Evolutionary conservation across 2,888 invertebrate genomes (phyloP).

Genomic region (Melangyna quadrimaculata): DNA sequence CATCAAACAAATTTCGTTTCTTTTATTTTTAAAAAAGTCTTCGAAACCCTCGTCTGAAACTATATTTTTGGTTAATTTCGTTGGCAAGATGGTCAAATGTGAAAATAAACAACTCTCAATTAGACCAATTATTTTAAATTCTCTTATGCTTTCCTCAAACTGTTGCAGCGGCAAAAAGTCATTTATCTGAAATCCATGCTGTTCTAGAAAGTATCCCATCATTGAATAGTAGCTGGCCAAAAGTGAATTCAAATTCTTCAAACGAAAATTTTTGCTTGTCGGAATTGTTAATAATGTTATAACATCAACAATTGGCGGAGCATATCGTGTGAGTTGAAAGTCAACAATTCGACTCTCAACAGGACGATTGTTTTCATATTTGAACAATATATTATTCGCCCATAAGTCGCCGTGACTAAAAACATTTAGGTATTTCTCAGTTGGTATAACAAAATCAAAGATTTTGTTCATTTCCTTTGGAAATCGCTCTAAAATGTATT

Average conservation of each 20-base stretch:
- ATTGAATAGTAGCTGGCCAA: constrained; percentile 83
- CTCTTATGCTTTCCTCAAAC: constrained; percentile 79
- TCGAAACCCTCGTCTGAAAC: constrained; percentile 82
- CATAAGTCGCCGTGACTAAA: constrained; percentile 81
- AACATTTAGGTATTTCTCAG: constrained; percentile 79
- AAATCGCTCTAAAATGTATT: constrained; percentile 75
- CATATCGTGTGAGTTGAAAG: constrained; percentile 86
- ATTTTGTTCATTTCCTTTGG: constrained; percentile 74
- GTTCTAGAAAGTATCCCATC: constrained; percentile 80
- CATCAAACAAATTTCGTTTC: constrained; percentile 82
- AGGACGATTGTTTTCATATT: constrained; percentile 79
- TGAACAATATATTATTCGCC: constrained; percentile 81
- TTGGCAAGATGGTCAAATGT: constrained; percentile 83
- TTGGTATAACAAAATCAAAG: constrained; percentile 78
- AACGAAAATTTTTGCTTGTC: constrained; percentile 80
- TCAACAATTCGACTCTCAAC: constrained; percentile 86
- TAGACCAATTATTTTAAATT: constrained; percentile 83
- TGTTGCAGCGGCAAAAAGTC: constrained; percentile 80
- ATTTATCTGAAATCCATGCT: constrained; percentile 79
- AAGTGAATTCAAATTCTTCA: constrained; percentile 81
- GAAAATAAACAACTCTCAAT: constrained; percentile 83
- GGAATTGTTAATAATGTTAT: constrained; percentile 82
- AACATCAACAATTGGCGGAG: constrained; percentile 86
- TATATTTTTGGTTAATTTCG: constrained; percentile 81
- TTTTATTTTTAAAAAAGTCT: constrained; percentile 82